Evolutionary conservation across 2,888 invertebrate genomes (phyloP).

Genomic region (Nesidiocoris tenuis): DNA sequence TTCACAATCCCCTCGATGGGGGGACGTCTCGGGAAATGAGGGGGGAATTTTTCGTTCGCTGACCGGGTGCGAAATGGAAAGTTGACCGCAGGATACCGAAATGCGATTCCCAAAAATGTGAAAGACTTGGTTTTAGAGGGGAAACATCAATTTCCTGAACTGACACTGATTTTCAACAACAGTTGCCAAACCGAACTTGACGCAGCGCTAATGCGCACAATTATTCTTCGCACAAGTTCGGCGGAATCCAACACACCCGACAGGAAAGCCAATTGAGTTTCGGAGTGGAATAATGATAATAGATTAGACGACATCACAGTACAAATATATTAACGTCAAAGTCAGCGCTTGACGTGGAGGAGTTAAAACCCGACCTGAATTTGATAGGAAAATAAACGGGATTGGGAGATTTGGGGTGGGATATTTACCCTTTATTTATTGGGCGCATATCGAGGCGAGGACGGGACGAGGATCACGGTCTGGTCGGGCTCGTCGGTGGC

Average conservation of each 20-base stretch:
- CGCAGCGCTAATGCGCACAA: no score
- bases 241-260: no score
- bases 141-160: no score
- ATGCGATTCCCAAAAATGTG: neutral
- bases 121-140: neutral
- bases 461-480: conserved; percentile 27
- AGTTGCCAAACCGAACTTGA: no score
- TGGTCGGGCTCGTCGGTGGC: conserved; percentile 32
- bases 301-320: neutral
- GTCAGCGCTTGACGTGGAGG: neutral
- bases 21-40: no score
- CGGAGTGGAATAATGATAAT: no score
- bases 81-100: neutral
- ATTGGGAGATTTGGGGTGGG: neutral
- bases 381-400: neutral
- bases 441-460: conserved; percentile 25
- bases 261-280: no score
- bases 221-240: no score
- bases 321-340: neutral
- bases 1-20: no score
- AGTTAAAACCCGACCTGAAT: neutral
- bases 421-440: conserved; percentile 20
- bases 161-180: no score
- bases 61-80: no score
- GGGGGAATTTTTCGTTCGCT: no score